Evolutionary conservation across 2,797 vertebrate species (phyloP), one percentile per base, ranked within the genome.

Genomic region (Acanthurus leucopareius): DNA sequence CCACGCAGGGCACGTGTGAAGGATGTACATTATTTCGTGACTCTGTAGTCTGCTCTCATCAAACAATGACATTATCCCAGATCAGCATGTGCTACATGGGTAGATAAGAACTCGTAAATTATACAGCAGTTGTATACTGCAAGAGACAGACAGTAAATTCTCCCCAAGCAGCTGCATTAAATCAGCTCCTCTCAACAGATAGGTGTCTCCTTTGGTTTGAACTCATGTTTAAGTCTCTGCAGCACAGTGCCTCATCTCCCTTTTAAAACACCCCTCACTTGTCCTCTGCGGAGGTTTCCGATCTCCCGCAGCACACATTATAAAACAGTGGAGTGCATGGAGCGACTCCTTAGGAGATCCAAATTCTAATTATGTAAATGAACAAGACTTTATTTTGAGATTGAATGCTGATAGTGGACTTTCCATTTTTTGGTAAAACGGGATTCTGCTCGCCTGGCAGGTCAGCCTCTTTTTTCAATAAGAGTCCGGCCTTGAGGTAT

Each of bases 311-410:
- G 88, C 89, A 68, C 78, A 75, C 57, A 80, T 84, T 85, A 85
- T 83, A 62, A 81, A 91, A 88, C 86, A 85, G 81, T 14, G 60
- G 56, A 75, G 57, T 51, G 67, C 76, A 62, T 32, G 60, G 73
- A 76, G 20, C 15, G 73, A 72, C 74, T 77, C 65, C 79, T 84
- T 86, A 79, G 68, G 79, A 80, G 79, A 90, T 88, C 81, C 78
- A 77, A 83, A 87, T 89, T 87, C 69, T 80, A 91, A 93, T 92
- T 91, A 92, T 92, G 91, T 15, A 93, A 93, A 94, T 92, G 79
- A 87, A 60, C 14, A 2, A 14, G 79, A 86, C 72, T 87, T 85
- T 85, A 88, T 91, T 91, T 91, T 64, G 85, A 92, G 82, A 92
- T 86, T 85, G 82, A 88, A 88, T 79, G 74, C 84, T 80, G 91